Evolutionary conservation across 2,113 vertebrate genomes (phyloP), one percentile per base, ranked within the genome.

Genomic region (Notiomystis cincta): DNA sequence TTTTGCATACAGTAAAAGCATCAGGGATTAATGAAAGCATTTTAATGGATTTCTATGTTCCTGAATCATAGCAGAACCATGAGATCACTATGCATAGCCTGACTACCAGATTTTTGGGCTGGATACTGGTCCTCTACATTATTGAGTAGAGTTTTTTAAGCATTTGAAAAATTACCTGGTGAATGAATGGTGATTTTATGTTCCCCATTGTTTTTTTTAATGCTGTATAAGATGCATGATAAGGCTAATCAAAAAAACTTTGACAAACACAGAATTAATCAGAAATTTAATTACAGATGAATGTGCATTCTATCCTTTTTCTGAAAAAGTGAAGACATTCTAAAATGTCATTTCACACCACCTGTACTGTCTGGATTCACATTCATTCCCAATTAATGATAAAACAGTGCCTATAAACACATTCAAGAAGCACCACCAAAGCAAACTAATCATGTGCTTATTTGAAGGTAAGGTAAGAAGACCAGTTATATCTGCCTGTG

Each of bases 1-100:
- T 96, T 92, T 90, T 94, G 89, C 56, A 75, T 82, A 91, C 78
- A 91, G 25, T 75, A 88, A 86, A 96, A 97, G 85, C 89, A 86
- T 90, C 51, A 33, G 91, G 91, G 86, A 96, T 93, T 94, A 94
- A 78, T 76, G 80, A 95, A 81, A 95, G 38, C 54, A 65, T 84
- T 96, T 51, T 11, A 91, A 79, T 67, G 87, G 90, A 87, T 30
- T 94, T 92, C 57, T 70, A 3, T 80, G 35, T 73, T 92, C 25
- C 66, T 66, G 64, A 78, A 50, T 96, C 90, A 77, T 73, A 77
- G 78, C 94, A 82, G 75, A 94, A 54, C 51, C 58, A 31, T 91
- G 90, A 82, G 95, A 47, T 84, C 72, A 69, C 60, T 60, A 58
- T 71, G 64, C 73, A 65, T 35, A 87, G 54, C 37, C 65, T 87